Base-by-base conservation (phyloP, 2,113 vertebrate genomes). In the Podiceps cristatus region DNA sequence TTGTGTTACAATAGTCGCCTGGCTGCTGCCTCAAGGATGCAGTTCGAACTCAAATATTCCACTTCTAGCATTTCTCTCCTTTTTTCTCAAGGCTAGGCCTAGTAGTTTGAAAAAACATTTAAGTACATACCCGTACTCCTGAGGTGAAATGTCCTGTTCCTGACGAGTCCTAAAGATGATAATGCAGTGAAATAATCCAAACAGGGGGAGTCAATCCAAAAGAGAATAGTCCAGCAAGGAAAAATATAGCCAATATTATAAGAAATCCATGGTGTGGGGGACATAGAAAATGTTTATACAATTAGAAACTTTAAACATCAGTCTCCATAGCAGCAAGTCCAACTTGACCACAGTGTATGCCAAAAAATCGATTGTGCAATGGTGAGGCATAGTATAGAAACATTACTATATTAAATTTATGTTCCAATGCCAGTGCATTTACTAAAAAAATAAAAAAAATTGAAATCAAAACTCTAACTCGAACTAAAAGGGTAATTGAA, bases 151-250 rank as follows among this genome's bases (percentile, higher is more conserved):
- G 98, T 98, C 98, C 98, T 98, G 98, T 98, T 98, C 98, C 98
- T 98, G 98, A 98, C 91, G 98, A 98, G 97, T 98, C 98, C 98
- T 98, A 98, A 98, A 98, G 98, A 98, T 98, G 98, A 98, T 98
- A 98, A 98, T 98, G 98, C 98, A 98, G 98, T 98, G 98, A 98
- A 98, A 98, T 98, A 98, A 98, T 98, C 98, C 98, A 98, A 98
- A 98, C 98, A 98, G 98, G 98, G 98, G 98, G 96, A 98, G 98
- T 98, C 98, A 98, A 98, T 98, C 98, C 98, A 98, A 98, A 98
- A 98, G 97, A 98, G 98, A 98, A 98, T 98, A 98, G 98, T 98
- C 98, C 98, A 98, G 98, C 98, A 98, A 98, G 98, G 98, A 98
- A 98, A 98, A 98, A 98, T 98, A 98, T 98, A 98, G 97, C 98